Conservation (phyloP, 2,113 vertebrate species). For the Grammomys dolichurus region DNA sequence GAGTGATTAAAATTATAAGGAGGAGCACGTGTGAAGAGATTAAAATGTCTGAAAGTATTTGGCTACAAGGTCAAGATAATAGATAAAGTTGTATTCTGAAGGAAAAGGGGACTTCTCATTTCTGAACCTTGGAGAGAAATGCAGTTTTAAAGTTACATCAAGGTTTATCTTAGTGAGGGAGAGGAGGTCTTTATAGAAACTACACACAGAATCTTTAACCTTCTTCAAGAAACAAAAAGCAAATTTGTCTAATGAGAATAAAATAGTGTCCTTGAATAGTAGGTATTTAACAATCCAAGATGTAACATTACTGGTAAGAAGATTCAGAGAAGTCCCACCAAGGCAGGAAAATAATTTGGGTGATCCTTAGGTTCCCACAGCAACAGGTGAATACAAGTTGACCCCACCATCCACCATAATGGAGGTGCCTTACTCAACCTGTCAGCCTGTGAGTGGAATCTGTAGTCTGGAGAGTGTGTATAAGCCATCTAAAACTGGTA, state of each 20-base stretch:
- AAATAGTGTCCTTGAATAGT: neutral
- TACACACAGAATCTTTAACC: neutral
- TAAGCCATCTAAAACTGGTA: neutral
- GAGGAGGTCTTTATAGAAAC: conserved; percentile 2
- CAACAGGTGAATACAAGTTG: neutral
- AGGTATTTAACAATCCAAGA: neutral
- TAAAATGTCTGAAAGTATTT: neutral
- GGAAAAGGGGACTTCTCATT: neutral
- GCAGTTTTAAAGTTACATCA: neutral
- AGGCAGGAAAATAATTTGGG: neutral
- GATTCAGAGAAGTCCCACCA: neutral
- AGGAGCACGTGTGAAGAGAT: neutral
- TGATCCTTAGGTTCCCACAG: neutral
- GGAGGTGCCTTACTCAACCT: neutral
- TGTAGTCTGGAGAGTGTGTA: neutral
- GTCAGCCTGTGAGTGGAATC: neutral
- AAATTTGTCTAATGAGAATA: neutral
- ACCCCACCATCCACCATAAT: no score
- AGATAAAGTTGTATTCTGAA: neutral
- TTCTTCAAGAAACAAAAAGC: conserved; percentile 52
- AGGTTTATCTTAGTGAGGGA: neutral
- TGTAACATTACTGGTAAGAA: conserved; percentile 20
- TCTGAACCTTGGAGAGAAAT: neutral
- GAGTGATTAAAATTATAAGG: neutral
- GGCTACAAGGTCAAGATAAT: neutral